Evolutionary conservation across 2,797 vertebrate species (phyloP).

Genomic region (Gila robusta): DNA sequence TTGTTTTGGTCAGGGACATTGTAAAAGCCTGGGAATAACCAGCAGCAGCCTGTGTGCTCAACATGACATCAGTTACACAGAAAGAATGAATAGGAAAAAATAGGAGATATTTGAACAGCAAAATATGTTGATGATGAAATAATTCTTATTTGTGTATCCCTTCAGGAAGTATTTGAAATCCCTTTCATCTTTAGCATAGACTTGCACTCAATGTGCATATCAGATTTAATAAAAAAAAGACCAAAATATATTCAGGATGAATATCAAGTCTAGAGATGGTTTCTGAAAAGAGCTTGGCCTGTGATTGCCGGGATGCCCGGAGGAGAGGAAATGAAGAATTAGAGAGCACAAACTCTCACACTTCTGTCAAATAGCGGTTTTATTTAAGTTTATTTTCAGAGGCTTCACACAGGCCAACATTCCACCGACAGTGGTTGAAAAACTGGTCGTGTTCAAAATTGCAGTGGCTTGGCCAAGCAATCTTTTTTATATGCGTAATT

Average conservation of each 20-base stretch:
- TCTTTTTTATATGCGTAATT: slow-evolving; percentile 60
- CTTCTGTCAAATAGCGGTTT: slow-evolving; percentile 54
- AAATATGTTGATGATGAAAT: slow-evolving; percentile 32
- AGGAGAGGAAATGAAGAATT: slow-evolving; percentile 48
- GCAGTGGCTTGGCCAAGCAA: slow-evolving; percentile 44
- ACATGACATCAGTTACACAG: neutral
- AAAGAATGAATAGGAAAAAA: neutral
- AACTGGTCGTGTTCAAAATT: slow-evolving; percentile 23
- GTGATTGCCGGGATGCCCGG: slow-evolving; percentile 10
- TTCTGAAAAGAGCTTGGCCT: slow-evolving; percentile 34
- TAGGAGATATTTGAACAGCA: neutral
- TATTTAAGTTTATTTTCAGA: slow-evolving; percentile 60
- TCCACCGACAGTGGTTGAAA: slow-evolving; percentile 46
- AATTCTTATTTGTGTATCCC: neutral
- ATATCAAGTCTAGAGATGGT: neutral
- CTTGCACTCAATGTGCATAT: slow-evolving; percentile 9
- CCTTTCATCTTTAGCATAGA: slow-evolving; percentile 14
- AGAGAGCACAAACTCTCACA: slow-evolving; percentile 30
- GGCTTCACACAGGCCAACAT: slow-evolving; percentile 48
- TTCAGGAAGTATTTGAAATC: neutral
- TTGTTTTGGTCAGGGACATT: slow-evolving; percentile 23
- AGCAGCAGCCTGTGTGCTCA: neutral
- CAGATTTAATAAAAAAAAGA: slow-evolving; percentile 19
- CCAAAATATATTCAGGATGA: slow-evolving; percentile 10
- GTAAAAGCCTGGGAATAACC: slow-evolving; percentile 7